Conservation (phyloP, 1,140 invertebrate species). For the Neodiprion lecontei region DNA sequence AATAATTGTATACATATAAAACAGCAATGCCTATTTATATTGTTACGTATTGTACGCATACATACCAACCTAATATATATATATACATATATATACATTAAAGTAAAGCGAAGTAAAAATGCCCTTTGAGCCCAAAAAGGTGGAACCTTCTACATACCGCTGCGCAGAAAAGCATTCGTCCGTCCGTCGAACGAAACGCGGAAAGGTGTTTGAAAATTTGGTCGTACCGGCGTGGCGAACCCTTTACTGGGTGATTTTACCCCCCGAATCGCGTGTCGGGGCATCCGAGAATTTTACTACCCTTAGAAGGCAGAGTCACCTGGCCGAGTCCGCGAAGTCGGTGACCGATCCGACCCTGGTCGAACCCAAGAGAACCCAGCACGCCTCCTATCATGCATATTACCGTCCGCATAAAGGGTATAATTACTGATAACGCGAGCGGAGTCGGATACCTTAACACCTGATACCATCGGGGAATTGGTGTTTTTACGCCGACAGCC, state of each 20-base stretch:
- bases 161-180: not conserved
- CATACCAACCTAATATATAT: too few relatives aligned
- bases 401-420: slow-evolving; percentile 35
- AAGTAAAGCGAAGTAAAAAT: too few relatives aligned
- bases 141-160: too few relatives aligned
- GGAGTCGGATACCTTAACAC: slow-evolving; percentile 34
- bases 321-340: not conserved
- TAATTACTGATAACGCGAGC: slow-evolving; percentile 43
- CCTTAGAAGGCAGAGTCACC: not conserved
- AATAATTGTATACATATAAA: too few relatives aligned
- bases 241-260: not conserved
- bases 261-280: not conserved
- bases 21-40: too few relatives aligned
- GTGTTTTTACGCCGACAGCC: slow-evolving; percentile 20
- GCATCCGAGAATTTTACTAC: not conserved
- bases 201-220: not conserved
- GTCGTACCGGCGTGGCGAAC: not conserved
- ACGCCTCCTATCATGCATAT: slow-evolving; percentile 32
- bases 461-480: slow-evolving; percentile 23
- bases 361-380: slow-evolving; percentile 27
- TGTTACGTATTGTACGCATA: too few relatives aligned
- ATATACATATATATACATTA: too few relatives aligned
- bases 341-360: slow-evolving; percentile 15
- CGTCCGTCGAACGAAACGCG: not conserved
- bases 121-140: too few relatives aligned